Conservation (phyloP, 2,113 vertebrate species). For the Epinephelus moara region DNA sequence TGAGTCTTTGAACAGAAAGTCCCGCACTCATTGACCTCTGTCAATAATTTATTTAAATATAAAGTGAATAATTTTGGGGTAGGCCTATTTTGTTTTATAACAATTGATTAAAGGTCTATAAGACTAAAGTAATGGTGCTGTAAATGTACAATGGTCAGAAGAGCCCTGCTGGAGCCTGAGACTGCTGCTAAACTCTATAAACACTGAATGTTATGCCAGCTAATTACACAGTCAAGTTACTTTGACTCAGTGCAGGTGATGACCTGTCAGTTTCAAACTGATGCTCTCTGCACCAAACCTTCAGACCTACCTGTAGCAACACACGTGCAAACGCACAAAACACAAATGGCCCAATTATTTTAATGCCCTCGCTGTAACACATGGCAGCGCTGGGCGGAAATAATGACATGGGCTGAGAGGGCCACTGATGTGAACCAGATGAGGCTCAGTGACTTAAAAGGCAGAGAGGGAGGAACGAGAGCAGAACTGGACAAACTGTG, state of each 20-base stretch:
- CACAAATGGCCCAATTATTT: conserved; percentile 59
- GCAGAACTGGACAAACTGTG: conserved; percentile 54
- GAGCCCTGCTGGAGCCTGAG: neutral
- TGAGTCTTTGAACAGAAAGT: no score
- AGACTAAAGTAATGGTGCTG: neutral
- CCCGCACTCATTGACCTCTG: neutral
- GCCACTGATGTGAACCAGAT: conserved; percentile 81
- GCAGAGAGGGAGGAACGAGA: conserved; percentile 40
- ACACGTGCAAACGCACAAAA: conserved; percentile 19
- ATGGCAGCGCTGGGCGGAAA: conserved; percentile 60
- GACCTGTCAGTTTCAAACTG: conserved; percentile 3
- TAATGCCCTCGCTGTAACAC: conserved; percentile 60
- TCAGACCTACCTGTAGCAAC: conserved; percentile 58
- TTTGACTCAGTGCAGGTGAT: neutral
- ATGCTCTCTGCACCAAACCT: conserved; percentile 11
- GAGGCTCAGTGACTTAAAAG: conserved; percentile 62
- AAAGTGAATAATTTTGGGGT: neutral
- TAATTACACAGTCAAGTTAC: conserved; percentile 17
- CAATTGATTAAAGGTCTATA: neutral
- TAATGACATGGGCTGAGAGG: conserved; percentile 66
- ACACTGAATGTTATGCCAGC: neutral
- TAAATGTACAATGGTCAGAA: neutral
- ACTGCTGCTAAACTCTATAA: neutral
- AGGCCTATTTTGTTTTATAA: neutral
- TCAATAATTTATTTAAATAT: neutral